Evolutionary conservation across 2,113 vertebrate genomes (phyloP).

Genomic region (Nyctereutes procyonoides): DNA sequence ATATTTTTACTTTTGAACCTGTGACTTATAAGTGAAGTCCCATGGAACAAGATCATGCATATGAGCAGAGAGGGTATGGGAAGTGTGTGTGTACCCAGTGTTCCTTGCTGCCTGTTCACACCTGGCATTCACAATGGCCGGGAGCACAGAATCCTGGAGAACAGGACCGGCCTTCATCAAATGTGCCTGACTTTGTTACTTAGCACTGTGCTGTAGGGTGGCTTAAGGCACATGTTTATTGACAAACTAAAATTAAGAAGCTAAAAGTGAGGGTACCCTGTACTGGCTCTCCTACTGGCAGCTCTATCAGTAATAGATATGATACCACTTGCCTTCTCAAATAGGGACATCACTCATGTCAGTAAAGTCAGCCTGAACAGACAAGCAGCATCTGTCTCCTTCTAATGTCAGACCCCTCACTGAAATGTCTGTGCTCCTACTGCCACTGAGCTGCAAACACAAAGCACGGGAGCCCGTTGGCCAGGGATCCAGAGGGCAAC

Average conservation of each 20-base stretch:
- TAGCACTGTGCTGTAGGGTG: no score
- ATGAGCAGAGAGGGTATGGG: neutral
- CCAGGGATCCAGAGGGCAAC: neutral
- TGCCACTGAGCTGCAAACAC: neutral
- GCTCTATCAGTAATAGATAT: neutral
- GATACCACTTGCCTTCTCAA: neutral
- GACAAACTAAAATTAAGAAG: neutral
- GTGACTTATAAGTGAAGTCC: neutral
- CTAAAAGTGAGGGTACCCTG: neutral
- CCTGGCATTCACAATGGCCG: accelerated
- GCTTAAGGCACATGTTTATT: neutral
- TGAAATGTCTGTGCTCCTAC: neutral
- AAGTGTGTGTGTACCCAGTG: accelerated
- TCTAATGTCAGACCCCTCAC: neutral
- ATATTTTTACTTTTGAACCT: neutral
- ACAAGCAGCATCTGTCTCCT: neutral
- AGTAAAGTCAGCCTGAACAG: neutral
- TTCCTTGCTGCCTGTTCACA: neutral
- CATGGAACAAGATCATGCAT: neutral
- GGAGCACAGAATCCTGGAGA: neutral
- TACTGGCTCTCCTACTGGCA: neutral
- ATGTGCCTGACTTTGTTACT: neutral
- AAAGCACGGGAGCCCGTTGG: neutral
- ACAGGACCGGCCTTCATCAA: neutral
- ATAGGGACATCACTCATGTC: accelerated